Base-by-base conservation (phyloP, 2,113 vertebrate species). In the Pedetes capensis region DNA sequence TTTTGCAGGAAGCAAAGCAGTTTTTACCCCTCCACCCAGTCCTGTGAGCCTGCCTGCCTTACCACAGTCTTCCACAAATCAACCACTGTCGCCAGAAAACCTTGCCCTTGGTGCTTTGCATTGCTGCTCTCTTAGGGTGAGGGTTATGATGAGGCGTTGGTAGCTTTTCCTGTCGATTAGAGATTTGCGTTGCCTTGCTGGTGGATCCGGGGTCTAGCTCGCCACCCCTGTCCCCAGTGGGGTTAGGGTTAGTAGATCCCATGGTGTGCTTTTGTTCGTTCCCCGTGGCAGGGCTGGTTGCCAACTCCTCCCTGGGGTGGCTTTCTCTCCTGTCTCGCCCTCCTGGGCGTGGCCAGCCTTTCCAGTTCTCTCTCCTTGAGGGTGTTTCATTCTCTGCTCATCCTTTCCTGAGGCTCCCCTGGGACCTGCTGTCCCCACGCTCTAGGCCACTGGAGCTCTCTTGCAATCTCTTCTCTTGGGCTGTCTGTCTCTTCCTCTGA, bases 211-310 rank as follows among this genome's bases (percentile, higher is more conserved):
- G 78, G 53, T 57, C 51, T 10, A 32, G 39, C 34, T 44, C 42
- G 39, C 59, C 3, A 32, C 7, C 42, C 32, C 14, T 23, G 49
- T 84, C 74, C 37, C 85, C 17, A 8, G n/a, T 0, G 63, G 34
- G 10, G 10, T 78, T 34, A 9, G n/a, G 11, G 3, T 4, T 11
- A 6, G 13, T 18, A 1, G 0, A 6, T 34, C 34, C 11, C 14
- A 6, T 8, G 5, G 5, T 16, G 2, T 0, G 1, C 34, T 29
- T 71, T 34, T 1, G 1, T 42, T 20, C 6, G 23, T n/a, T 74
- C 6, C 79, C 29, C 37, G 25, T 9, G 12, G 57, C 42, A 3
- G 10, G 32, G 16, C 1, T 0, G 6, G 6, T 17, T 1, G 1
- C 17, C 29, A 11, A 7, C 11, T 66, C 39, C 34, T 80, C 5